phyloP scores from a whole-genome alignment of 92 coral and sea anemone genomes.

The Anthopleura xanthogrammica region DNA sequence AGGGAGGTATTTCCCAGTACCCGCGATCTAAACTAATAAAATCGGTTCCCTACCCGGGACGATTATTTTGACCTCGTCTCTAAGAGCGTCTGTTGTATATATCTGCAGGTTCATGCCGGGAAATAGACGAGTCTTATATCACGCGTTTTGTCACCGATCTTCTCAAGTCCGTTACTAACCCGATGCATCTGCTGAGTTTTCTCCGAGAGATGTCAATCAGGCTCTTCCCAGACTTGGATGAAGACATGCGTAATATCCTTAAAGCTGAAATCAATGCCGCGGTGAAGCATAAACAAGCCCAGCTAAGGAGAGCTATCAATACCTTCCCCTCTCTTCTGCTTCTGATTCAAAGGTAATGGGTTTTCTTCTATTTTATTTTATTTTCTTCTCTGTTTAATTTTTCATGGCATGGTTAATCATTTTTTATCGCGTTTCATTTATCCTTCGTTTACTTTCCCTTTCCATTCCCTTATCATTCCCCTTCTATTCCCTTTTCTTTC shows the following conservation, averaged over 20 bases:
- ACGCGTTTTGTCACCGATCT: conserved; percentile 8
- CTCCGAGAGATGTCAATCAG: not conserved
- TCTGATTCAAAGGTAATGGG: not conserved
- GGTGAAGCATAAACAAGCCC: not conserved
- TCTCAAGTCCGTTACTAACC: conserved; percentile 4
- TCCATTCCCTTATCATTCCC: too few species aligned
- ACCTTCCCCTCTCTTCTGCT: not conserved
- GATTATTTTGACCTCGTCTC: too few species aligned
- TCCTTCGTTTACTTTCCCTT: too few species aligned
- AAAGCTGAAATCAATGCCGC: not conserved
- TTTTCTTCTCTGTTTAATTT: not conserved
- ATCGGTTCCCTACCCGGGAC: too few species aligned
- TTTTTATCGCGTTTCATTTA: too few species aligned
- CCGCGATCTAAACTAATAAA: too few species aligned
- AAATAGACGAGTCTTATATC: conserved; percentile 8
- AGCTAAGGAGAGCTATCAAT: not conserved
- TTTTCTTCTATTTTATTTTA: not conserved
- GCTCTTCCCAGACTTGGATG: not conserved
- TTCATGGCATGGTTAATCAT: too few species aligned
- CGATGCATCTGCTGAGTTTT: conserved; percentile 9
- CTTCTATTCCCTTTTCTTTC: too few species aligned
- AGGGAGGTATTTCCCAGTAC: too few species aligned
- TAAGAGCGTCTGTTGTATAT: not conserved
- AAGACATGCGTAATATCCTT: not conserved
- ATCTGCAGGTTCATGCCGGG: not conserved